Percentiles rank a stretch among this genome's conserved stretches.
phyloP scores from a whole-genome alignment of 2,797 vertebrate species.

The Margarornis squamiger region DNA sequence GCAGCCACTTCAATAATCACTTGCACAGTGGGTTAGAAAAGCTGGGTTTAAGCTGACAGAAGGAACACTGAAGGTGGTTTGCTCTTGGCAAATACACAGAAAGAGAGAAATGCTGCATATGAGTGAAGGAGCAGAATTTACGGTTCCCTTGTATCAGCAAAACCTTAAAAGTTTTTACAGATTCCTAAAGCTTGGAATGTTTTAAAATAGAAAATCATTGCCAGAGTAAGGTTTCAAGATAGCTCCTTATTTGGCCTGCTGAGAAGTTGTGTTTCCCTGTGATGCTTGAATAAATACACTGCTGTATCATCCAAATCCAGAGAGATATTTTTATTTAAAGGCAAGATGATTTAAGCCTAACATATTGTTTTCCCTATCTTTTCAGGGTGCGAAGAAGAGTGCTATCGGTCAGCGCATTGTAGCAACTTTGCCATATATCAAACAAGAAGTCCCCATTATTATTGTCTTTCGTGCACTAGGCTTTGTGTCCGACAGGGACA shows the following conservation, averaged over 20 bases:
- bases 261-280: neutral
- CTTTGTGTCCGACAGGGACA: constrained; percentile 97
- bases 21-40: neutral
- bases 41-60: neutral
- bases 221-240: neutral
- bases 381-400: constrained; percentile 95
- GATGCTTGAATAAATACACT: neutral
- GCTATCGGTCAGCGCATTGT: constrained; percentile 98
- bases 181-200: neutral
- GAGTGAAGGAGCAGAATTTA: rapidly evolving
- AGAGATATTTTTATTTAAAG: neutral
- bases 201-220: neutral
- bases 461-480: constrained; percentile 95
- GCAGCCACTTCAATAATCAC: neutral
- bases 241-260: neutral
- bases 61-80: neutral
- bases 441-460: constrained; percentile 98
- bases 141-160: neutral
- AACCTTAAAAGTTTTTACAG: neutral
- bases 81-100: neutral
- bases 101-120: neutral
- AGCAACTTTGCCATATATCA: constrained; percentile 94
- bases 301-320: neutral
- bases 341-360: neutral
- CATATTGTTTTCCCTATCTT: neutral